These are phyloP conservation scores for Abscondita cerata DNA, from an alignment of 2,888 invertebrate genomes.

Conservation along the genomic window DNA sequence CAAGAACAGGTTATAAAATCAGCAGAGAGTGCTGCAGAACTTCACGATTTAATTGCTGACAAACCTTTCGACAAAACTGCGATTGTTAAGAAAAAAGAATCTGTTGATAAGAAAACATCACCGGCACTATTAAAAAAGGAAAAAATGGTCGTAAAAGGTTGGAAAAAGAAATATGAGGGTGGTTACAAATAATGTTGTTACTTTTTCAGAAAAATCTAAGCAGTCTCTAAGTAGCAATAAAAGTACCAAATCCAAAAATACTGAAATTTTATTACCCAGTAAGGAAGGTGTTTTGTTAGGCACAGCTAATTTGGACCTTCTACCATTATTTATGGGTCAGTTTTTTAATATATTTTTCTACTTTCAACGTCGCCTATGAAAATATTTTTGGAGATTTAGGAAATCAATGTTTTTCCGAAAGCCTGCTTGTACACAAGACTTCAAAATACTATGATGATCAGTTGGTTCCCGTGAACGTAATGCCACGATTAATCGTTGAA, in stretches of 20 bases:
- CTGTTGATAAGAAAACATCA: constrained; percentile 8
- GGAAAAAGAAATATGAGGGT: too few relatives aligned
- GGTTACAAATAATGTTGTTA: neutral
- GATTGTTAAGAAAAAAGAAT: too few relatives aligned
- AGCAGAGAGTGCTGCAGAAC: constrained; percentile 46
- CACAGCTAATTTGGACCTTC: constrained; percentile 38
- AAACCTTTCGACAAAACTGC: constrained; percentile 32
- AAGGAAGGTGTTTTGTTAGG: constrained; percentile 37
- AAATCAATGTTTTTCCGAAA: constrained; percentile 21
- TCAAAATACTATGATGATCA: constrained; percentile 43
- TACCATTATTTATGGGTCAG: constrained; percentile 43
- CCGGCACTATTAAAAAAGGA: constrained; percentile 3
- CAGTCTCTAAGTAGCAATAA: neutral
- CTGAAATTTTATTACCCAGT: constrained; percentile 17
- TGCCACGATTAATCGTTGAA: constrained; percentile 48
- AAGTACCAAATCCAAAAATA: constrained; percentile 5
- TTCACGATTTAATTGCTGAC: constrained; percentile 47
- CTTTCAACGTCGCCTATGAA: too few relatives aligned
- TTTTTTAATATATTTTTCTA: too few relatives aligned
- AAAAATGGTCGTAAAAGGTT: constrained; percentile 22
- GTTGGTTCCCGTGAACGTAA: constrained; percentile 46
- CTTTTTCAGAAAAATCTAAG: too few relatives aligned
- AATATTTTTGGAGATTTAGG: too few relatives aligned
- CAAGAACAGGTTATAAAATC: constrained; percentile 19
- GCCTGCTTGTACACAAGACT: constrained; percentile 43